These are phyloP conservation scores for Syngnathoides biaculeatus DNA, from an alignment of 2,113 vertebrate genomes.

Conservation along the genomic window DNA sequence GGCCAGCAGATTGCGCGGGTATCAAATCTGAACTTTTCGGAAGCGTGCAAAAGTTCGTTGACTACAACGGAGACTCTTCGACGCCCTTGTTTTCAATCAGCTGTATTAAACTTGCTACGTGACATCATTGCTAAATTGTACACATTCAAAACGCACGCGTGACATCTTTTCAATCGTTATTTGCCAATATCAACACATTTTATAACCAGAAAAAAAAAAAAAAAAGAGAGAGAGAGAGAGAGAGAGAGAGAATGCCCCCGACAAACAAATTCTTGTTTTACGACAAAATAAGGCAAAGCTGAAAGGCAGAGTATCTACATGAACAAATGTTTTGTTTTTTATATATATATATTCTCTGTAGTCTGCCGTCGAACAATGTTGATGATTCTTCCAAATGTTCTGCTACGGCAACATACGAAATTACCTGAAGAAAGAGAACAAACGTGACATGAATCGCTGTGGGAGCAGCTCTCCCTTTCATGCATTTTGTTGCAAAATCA, in stretches of 20 bases:
- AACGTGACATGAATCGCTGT: not conserved
- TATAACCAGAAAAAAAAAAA: slow-evolving; percentile 47
- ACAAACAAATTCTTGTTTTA: slow-evolving; percentile 33
- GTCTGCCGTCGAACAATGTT: slow-evolving; percentile 25
- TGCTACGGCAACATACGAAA: slow-evolving; percentile 42
- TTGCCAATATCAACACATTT: slow-evolving; percentile 55
- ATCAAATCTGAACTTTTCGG: not conserved
- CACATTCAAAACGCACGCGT: slow-evolving; percentile 18
- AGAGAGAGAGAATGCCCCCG: too few species aligned
- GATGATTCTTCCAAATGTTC: slow-evolving; percentile 49
- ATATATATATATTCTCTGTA: slow-evolving; percentile 19
- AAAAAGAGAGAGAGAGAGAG: too few species aligned
- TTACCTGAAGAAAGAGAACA: slow-evolving; percentile 55
- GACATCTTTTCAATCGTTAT: slow-evolving; percentile 30
- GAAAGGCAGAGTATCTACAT: slow-evolving; percentile 57
- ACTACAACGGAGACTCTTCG: too few species aligned
- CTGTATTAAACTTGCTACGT: not conserved
- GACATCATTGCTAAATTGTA: not conserved
- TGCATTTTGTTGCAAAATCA: not conserved
- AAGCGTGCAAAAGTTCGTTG: not conserved
- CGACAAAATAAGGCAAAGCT: slow-evolving; percentile 64
- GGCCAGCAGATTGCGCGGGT: not conserved
- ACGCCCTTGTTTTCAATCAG: too few species aligned
- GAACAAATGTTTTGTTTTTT: slow-evolving; percentile 28
- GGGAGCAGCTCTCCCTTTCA: not conserved